Evolutionary conservation across 2,797 vertebrate species (phyloP).

Genomic region (Acanthurus leucopareius): DNA sequence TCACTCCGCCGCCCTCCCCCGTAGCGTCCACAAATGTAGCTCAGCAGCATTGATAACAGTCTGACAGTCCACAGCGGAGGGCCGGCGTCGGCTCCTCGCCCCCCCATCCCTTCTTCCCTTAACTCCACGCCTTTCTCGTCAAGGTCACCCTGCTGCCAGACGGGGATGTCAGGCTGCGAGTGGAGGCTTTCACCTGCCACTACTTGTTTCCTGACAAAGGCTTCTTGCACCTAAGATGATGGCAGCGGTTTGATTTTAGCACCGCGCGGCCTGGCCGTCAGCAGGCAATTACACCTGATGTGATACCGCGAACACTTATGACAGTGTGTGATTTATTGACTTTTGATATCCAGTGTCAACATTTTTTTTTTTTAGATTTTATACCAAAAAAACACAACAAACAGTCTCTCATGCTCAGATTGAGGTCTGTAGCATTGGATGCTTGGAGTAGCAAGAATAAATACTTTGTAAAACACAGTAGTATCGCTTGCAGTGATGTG

Average conservation of each 20-base stretch:
- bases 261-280: neutral
- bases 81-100: slow-evolving; percentile 65
- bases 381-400: neutral
- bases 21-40: slow-evolving; percentile 62
- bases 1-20: slow-evolving; percentile 42
- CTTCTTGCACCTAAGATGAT: slow-evolving; percentile 28
- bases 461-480: too few relatives aligned
- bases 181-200: slow-evolving; percentile 63
- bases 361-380: neutral
- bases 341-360: neutral
- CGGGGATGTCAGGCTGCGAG: slow-evolving; percentile 54
- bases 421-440: neutral
- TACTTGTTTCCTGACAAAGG: slow-evolving; percentile 34
- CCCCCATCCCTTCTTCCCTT: slow-evolving; percentile 36
- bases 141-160: slow-evolving; percentile 78
- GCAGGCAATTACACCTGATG: slow-evolving; percentile 14
- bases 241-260: slow-evolving; percentile 31
- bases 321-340: neutral
- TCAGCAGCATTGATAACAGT: slow-evolving; percentile 81
- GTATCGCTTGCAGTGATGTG: neutral
- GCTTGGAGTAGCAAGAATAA: neutral
- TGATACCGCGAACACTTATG: neutral
- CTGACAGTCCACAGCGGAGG: slow-evolving; percentile 79
- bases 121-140: slow-evolving; percentile 63
- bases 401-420: neutral